phyloP scores from a whole-genome alignment of 2,888 invertebrate genomes.

The Cyclophora albipunctata region DNA sequence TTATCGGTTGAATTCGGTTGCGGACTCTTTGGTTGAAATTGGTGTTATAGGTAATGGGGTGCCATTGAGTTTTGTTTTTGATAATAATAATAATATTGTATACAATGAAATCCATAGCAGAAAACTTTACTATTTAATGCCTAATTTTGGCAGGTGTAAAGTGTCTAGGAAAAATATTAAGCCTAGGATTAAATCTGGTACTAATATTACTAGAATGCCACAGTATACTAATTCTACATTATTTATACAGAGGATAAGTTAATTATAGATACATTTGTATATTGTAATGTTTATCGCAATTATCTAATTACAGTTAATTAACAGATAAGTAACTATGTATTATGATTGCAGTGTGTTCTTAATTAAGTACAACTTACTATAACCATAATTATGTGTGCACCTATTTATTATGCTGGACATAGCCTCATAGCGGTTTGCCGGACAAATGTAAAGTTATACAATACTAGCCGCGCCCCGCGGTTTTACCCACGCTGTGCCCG shows the following conservation, averaged over 20 bases:
- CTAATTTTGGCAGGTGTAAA: conserved; percentile 40
- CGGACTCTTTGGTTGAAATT: conserved; percentile 28
- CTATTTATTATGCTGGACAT: too few relatives aligned
- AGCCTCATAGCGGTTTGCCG: too few relatives aligned
- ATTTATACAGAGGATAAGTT: neutral
- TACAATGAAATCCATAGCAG: conserved; percentile 40
- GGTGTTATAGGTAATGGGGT: conserved; percentile 43
- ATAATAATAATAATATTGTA: conserved; percentile 46
- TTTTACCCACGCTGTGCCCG: too few relatives aligned
- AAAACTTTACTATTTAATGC: conserved; percentile 43
- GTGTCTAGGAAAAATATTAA: conserved; percentile 17
- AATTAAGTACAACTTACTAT: too few relatives aligned
- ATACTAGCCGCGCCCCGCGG: too few relatives aligned
- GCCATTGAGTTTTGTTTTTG: conserved; percentile 42
- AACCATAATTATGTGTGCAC: too few relatives aligned
- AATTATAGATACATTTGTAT: neutral
- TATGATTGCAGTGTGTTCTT: too few relatives aligned
- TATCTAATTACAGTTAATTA: too few relatives aligned
- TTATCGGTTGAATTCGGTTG: conserved; percentile 42
- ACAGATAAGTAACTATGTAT: too few relatives aligned
- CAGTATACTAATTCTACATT: neutral
- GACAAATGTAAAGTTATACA: too few relatives aligned
- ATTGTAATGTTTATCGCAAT: too few relatives aligned
- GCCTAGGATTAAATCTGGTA: neutral
- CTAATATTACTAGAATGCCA: neutral